phyloP scores from a whole-genome alignment of 1,140 invertebrate species.

The Eurosta solidaginis region DNA sequence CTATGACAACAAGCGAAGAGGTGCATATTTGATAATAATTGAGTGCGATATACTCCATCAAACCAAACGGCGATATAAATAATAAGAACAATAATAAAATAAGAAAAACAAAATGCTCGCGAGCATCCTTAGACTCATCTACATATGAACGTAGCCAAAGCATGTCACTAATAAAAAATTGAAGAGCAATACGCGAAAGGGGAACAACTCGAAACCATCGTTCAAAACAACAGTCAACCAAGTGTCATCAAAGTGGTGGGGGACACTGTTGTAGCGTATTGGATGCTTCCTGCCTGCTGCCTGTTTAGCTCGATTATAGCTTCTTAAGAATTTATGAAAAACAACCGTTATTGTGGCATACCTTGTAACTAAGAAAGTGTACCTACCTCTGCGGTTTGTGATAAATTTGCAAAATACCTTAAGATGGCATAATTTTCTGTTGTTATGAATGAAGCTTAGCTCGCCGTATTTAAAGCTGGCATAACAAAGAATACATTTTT shows the following conservation, averaged over 20 bases:
- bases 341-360: not conserved
- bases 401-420: not conserved
- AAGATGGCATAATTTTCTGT: not conserved
- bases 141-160: not conserved
- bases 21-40: conserved; percentile 31
- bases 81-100: not conserved
- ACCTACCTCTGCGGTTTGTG: not conserved
- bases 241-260: not conserved
- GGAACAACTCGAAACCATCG: conserved; percentile 9
- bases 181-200: conserved; percentile 4
- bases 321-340: conserved; percentile 28
- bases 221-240: not conserved
- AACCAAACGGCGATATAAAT: conserved; percentile 11
- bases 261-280: too few relatives aligned
- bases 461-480: too few relatives aligned
- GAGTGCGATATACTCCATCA: conserved; percentile 29
- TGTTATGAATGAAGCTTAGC: too few relatives aligned
- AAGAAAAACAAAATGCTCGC: not conserved
- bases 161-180: not conserved
- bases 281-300: not conserved
- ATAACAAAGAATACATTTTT: too few relatives aligned
- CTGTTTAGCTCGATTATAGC: not conserved
- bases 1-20: not conserved
- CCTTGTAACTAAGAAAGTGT: not conserved
- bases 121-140: not conserved